Evolutionary conservation across 2,797 vertebrate species (phyloP).

Genomic region (Benthosema pterotum): DNA sequence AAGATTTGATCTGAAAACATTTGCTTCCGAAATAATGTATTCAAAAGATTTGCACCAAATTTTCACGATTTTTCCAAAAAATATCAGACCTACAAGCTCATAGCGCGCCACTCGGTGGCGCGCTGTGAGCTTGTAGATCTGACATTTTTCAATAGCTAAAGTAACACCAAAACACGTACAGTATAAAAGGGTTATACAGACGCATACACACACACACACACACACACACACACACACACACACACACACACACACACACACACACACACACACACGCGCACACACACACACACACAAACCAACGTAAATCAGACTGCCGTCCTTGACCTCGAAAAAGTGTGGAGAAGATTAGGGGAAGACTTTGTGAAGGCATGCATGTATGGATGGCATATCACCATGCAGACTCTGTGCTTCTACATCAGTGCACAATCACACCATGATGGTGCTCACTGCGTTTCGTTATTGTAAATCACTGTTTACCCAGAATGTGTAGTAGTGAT

Average conservation of each 20-base stretch:
- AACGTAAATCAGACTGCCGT: constrained; percentile 19
- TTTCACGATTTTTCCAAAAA: too few species aligned
- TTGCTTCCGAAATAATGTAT: too few species aligned
- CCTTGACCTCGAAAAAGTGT: constrained; percentile 52
- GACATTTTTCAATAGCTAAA: too few species aligned
- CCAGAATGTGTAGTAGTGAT: constrained; percentile 67
- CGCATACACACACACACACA: background rate
- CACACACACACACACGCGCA: constrained; percentile 15
- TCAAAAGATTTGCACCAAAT: too few species aligned
- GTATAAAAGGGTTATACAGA: too few species aligned
- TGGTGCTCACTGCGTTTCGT: constrained; percentile 37
- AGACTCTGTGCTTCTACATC: constrained; percentile 40
- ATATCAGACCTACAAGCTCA: too few species aligned
- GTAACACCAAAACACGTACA: too few species aligned
- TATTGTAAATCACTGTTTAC: constrained; percentile 59
- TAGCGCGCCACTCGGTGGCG: too few species aligned
- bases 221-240: constrained; percentile 4
- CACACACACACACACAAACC: constrained; percentile 23
- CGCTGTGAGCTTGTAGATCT: too few species aligned
- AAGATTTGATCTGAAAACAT: too few species aligned
- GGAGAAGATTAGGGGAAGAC: constrained; percentile 39
- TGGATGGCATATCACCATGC: constrained; percentile 37
- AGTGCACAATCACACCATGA: constrained; percentile 46
- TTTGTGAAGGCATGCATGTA: constrained; percentile 23
- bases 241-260: constrained; percentile 1